phyloP scores from a whole-genome alignment of 2,113 vertebrate species.

The Puffinus mauretanicus region DNA sequence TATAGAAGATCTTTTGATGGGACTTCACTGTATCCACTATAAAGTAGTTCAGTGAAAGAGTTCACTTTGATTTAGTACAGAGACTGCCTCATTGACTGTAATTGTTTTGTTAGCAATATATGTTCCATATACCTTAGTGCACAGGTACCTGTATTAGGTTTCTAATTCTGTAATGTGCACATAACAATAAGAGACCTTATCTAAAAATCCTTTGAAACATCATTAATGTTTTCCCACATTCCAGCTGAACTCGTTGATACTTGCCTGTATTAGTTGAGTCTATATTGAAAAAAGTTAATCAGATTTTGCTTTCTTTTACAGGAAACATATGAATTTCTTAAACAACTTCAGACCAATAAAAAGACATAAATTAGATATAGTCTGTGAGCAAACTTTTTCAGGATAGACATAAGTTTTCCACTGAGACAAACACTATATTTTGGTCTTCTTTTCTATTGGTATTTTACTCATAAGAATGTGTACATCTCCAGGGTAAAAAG shows the following conservation, averaged over 20 bases:
- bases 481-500: not conserved
- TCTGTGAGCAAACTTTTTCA: not conserved
- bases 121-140: not conserved
- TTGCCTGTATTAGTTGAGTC: not conserved
- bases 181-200: not conserved
- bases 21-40: not conserved
- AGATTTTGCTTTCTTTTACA: not conserved
- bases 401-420: not conserved
- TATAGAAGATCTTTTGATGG: not conserved
- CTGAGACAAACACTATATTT: not conserved
- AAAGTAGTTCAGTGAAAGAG: not conserved
- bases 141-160: not conserved
- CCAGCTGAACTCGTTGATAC: not conserved
- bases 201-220: conserved; percentile 17
- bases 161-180: not conserved
- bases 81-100: not conserved
- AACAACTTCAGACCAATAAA: not conserved
- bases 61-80: not conserved
- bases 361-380: not conserved
- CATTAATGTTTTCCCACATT: not conserved
- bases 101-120: not conserved
- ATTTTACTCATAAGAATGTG: not conserved
- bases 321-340: not conserved
- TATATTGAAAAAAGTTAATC: not conserved
- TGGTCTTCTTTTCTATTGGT: not conserved